These are phyloP conservation scores for Agrotis segetum DNA, from an alignment of 2,888 invertebrate species.

Conservation along the genomic window DNA sequence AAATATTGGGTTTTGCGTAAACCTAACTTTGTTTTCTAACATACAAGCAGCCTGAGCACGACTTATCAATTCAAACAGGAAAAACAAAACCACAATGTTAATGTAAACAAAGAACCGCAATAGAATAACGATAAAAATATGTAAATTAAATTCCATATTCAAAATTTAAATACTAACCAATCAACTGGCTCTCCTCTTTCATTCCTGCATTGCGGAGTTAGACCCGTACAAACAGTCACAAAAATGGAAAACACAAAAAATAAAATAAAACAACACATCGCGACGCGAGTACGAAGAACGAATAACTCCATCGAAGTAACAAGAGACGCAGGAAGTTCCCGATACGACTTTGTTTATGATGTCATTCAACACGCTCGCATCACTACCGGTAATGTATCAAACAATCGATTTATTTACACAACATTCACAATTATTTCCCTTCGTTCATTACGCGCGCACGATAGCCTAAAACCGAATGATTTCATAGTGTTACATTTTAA, in stretches of 20 bases:
- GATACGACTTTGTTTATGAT: conserved; percentile 76
- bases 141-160: too few relatives aligned
- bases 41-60: background rate
- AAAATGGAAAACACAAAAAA: conserved; percentile 72
- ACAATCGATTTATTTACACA: conserved; percentile 82
- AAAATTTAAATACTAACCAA: conserved; percentile 90
- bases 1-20: background rate
- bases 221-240: conserved; percentile 71
- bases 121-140: conserved; percentile 3
- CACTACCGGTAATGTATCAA: conserved; percentile 70
- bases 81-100: conserved; percentile 20
- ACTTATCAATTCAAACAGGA: conserved; percentile 32
- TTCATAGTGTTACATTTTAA: conserved; percentile 47
- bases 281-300: conserved; percentile 73
- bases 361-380: conserved; percentile 71
- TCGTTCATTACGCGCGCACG: conserved; percentile 49
- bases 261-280: conserved; percentile 70
- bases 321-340: conserved; percentile 79
- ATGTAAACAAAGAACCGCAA: conserved; percentile 37
- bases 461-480: conserved; percentile 44
- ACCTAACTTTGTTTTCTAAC: background rate
- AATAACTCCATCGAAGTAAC: conserved; percentile 73
- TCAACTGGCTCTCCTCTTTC: conserved; percentile 93
- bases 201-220: conserved; percentile 90
- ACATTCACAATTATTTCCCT: conserved; percentile 74